Conservation (phyloP, 2,113 vertebrate genomes). For the Dipodomys spectabilis region DNA sequence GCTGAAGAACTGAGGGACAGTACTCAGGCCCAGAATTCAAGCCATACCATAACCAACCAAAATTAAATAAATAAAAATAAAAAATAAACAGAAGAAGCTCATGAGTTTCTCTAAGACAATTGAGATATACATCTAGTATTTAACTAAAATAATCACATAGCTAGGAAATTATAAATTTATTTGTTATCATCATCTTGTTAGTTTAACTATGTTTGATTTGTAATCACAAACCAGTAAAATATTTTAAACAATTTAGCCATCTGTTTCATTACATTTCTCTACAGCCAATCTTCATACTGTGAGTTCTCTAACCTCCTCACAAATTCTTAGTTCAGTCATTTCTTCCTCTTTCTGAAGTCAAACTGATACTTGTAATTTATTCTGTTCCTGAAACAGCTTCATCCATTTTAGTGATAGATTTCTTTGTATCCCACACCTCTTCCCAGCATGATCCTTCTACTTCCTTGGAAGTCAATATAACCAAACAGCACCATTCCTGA, state of each 20-base stretch:
- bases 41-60: too few species aligned
- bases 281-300: not conserved
- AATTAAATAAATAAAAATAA: too few species aligned
- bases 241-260: not conserved
- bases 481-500: not conserved
- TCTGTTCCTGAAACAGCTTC: not conserved
- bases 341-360: constrained; percentile 9
- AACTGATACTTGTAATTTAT: not conserved
- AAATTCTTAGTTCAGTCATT: not conserved
- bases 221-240: not conserved
- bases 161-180: constrained; percentile 14
- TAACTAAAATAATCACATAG: not conserved
- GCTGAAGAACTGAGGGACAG: too few species aligned
- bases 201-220: not conserved
- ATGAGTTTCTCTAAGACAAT: not conserved
- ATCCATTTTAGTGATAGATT: not conserved
- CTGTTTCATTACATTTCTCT: not conserved
- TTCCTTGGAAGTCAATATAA: not conserved
- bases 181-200: not conserved
- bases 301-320: not conserved
- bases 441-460: not conserved
- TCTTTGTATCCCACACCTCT: not conserved
- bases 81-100: too few species aligned
- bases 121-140: not conserved
- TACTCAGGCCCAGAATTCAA: too few species aligned